Base-by-base conservation (phyloP, 2,113 vertebrate species). In the Neomonachus schauinslandi region DNA sequence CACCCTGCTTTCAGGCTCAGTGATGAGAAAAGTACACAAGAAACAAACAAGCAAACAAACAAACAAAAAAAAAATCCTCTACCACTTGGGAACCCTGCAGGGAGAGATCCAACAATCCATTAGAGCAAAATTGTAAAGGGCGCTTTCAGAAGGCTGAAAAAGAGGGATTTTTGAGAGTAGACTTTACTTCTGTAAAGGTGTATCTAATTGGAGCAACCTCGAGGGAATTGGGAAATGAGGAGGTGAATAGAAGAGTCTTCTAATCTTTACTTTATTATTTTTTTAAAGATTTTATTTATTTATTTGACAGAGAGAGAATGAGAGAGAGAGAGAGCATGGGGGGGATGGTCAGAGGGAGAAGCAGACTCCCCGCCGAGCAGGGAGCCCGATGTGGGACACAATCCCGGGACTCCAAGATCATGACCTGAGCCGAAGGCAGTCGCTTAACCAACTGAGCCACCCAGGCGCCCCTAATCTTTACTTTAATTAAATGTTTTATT, bases 401-500 rank as follows among this genome's bases (percentile, higher is more conserved):
- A 36, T 36, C 36, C 36, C 36, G 2, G 36, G 36, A 36, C 36
- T 36, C 36, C 36, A 36, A 2, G 36, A 36, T 36, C 36, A 36
- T 36, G 36, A 36, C 36, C 36, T 36, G 36, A 36, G 36, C 36
- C 36, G 36, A 36, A 36, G 36, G 36, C 36, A 36, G 36, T 36
- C 36, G 36, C 36, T 36, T 36, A 36, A 36, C 36, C 36, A 36
- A 36, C 36, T 36, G 36, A 36, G 36, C 36, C 36, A 36, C 36
- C 36, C 36, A 36, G 36, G 36, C 36, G 36, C 36, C 36, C 36
- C 19, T 31, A 72, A 83, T 53, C 67, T 72, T 7, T 46, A 46
- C 46, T 46, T 69, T 26, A 82, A 36, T 69, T 69, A 94, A 89
- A 22, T 85, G 15, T 14, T 65, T 71, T 91, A 8, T 57, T 97